Percentiles rank a stretch among this genome's conserved stretches.
These are phyloP conservation scores for Ispidina picta DNA, from an alignment of 2,797 vertebrate species.

Conservation along the genomic window DNA sequence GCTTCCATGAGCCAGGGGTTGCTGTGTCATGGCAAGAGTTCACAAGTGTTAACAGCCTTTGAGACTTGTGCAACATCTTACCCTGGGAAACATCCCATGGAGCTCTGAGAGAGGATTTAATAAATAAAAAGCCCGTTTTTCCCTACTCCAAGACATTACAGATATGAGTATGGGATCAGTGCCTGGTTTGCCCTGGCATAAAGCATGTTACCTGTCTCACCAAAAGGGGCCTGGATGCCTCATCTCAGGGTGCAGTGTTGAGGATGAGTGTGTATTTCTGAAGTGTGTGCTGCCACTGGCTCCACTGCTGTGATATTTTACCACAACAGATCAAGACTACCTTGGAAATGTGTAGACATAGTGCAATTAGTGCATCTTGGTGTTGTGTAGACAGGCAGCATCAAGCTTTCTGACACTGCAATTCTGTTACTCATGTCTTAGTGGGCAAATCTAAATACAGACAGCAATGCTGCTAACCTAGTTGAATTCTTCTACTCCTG, in stretches of 20 bases:
- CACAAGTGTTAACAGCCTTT: not conserved
- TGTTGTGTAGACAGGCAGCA: too few species aligned
- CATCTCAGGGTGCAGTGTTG: not conserved
- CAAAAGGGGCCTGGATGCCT: not conserved
- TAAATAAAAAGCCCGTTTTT: not conserved
- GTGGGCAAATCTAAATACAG: too few species aligned
- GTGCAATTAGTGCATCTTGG: too few species aligned
- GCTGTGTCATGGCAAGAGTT: not conserved
- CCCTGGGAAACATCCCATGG: not conserved
- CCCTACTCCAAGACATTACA: not conserved
- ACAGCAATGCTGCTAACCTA: too few species aligned
- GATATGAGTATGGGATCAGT: not conserved
- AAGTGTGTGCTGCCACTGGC: not conserved
- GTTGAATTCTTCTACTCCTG: too few species aligned
- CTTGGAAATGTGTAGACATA: too few species aligned
- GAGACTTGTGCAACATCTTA: not conserved
- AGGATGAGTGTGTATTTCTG: accelerated
- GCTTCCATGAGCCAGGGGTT: not conserved
- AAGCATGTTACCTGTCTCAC: not conserved
- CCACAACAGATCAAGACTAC: too few species aligned
- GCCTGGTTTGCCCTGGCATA: not conserved
- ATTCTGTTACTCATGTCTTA: too few species aligned
- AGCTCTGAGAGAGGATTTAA: not conserved
- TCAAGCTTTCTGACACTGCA: too few species aligned
- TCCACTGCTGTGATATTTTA: not conserved